A percentile compares a stretch with the other conserved stretches of the same genome.
phyloP scores from a whole-genome alignment of 2,888 invertebrate species.

The Pristionchus fissidentatus region DNA sequence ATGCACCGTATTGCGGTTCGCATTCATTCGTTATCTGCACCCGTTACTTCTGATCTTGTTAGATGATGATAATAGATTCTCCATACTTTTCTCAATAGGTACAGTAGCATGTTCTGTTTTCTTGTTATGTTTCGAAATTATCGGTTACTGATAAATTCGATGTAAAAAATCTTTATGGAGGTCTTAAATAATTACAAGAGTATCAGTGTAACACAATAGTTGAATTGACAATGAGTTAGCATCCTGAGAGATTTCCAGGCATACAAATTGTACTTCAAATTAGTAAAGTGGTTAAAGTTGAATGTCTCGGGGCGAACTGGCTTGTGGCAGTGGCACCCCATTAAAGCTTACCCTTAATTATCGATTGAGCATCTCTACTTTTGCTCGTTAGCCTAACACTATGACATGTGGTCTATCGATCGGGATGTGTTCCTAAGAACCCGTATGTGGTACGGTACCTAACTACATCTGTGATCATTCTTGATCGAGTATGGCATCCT shows the following conservation, averaged over 20 bases:
- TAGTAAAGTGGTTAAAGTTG: conserved; percentile 14
- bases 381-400: conserved; percentile 10
- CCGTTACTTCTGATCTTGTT: conserved; percentile 36
- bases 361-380: not conserved
- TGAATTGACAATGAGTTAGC: not conserved
- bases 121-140: conserved; percentile 39
- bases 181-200: not conserved
- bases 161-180: conserved; percentile 15
- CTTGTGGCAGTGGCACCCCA: not conserved
- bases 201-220: not conserved
- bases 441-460: conserved; percentile 32
- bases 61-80: conserved; percentile 43
- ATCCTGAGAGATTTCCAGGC: conserved; percentile 24
- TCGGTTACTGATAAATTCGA: conserved; percentile 18
- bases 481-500: conserved; percentile 59
- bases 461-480: conserved; percentile 5
- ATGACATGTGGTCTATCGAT: conserved; percentile 22
- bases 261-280: not conserved
- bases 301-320: not conserved
- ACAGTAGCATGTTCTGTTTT: conserved; percentile 37
- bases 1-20: conserved; percentile 21
- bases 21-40: conserved; percentile 29
- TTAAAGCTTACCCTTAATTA: conserved; percentile 44
- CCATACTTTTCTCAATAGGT: conserved; percentile 15
- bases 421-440: conserved; percentile 18